Percentiles rank a stretch among this genome's conserved stretches.
These are phyloP conservation scores for Sinohyriopsis cumingii DNA, from an alignment of 2,888 invertebrate genomes.

Conservation along the genomic window DNA sequence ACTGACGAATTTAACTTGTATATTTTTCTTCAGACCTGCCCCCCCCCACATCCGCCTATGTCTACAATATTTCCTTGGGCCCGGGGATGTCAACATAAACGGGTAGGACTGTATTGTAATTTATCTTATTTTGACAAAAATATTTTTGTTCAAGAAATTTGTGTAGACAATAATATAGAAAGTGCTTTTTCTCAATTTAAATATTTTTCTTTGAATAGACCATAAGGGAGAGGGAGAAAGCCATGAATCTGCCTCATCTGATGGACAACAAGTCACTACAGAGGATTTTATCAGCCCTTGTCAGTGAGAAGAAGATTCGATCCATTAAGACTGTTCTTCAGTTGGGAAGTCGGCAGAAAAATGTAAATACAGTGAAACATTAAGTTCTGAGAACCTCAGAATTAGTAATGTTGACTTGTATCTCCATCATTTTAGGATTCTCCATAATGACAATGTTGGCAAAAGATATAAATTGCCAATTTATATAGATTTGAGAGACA, in stretches of 20 bases:
- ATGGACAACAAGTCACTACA: conserved; percentile 80
- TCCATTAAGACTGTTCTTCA: conserved; percentile 74
- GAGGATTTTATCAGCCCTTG: conserved; percentile 77
- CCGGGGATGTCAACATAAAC: no score
- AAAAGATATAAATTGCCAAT: no score
- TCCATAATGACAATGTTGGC: no score
- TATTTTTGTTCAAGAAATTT: not conserved
- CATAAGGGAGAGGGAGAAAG: conserved; percentile 71
- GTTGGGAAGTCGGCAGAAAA: conserved; percentile 72
- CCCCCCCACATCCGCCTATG: no score
- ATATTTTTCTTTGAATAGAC: not conserved
- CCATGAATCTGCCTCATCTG: conserved; percentile 75
- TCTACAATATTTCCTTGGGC: no score
- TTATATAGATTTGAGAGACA: no score
- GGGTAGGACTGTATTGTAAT: no score
- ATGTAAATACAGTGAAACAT: conserved; percentile 22
- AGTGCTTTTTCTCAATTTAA: not conserved
- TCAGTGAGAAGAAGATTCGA: conserved; percentile 77
- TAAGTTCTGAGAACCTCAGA: not conserved
- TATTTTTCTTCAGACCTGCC: no score
- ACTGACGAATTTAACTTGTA: no score
- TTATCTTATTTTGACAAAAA: not conserved
- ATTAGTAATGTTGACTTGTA: not conserved
- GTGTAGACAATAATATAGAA: not conserved
- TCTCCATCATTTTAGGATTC: no score